Evolutionary conservation across 2,888 invertebrate genomes (phyloP), one percentile per base, ranked within the genome.

Genomic region (Lysandra bellargus): DNA sequence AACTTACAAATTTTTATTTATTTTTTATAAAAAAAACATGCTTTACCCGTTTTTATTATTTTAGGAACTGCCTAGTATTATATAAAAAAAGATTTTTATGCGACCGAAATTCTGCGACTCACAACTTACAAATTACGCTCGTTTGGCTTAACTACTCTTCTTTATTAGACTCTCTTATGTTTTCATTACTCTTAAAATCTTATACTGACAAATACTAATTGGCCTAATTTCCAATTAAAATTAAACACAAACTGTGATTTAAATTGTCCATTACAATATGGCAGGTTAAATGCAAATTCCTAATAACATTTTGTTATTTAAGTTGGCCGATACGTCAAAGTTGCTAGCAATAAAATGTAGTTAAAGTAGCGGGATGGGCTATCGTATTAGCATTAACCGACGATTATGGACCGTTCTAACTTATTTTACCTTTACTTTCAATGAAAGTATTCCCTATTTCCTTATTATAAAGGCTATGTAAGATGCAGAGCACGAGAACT

Each of bases 301-400:
- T 6, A 64, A 64, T 33, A 69, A 69, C 69, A 69, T 33, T 33
- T 33, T 69, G 37, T 78, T 23, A 23, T 40, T 60, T 60, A 80
- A 53, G 73, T 74, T 30, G 80, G 64, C 82, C 83, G 80, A 87
- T 87, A 89, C 87, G 86, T 86, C 85, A 85, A 82, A 87, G 86
- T 86, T 84, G 89, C 88, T 87, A 87, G 86, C 88, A 83, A 86
- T 85, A 88, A 88, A 87, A 84, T 82, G 86, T 88, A 87, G 89
- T 90, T 87, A 89, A 89, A 90, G 87, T 89, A 83, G 87, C 86
- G 86, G 83, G 88, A 92, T 90, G 88, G 91, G 85, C 92, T 83
- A 92, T 93, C 86, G 89, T 89, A 93, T 93, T 93, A 92, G 90
- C 93, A 93, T 93, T 86, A 87, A 84, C 83, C 83, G 80, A 87